Evolutionary conservation across 2,113 vertebrate genomes (phyloP).

Genomic region (Amphiprion percula): DNA sequence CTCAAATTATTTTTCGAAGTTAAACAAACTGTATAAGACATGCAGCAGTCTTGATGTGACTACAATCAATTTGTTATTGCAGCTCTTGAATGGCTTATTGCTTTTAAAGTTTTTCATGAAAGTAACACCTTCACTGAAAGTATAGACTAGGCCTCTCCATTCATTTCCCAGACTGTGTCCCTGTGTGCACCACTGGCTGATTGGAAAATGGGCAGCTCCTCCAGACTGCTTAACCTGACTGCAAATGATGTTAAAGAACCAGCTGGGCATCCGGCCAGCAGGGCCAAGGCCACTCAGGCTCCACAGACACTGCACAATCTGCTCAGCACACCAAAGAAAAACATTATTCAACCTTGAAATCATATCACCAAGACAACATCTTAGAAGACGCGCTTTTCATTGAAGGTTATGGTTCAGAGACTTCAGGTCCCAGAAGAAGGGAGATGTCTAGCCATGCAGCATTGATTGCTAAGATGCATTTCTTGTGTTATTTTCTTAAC

Average conservation of each 20-base stretch:
- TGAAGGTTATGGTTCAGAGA: constrained; percentile 46
- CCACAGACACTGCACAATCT: constrained; percentile 55
- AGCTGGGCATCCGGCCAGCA: constrained; percentile 53
- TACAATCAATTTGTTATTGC: background rate
- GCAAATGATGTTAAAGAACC: constrained; percentile 70
- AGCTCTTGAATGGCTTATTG: background rate
- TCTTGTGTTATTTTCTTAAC: constrained; percentile 18
- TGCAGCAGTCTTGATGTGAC: no score
- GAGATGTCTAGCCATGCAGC: constrained; percentile 16
- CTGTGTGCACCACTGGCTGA: constrained; percentile 40
- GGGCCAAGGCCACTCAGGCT: constrained; percentile 37
- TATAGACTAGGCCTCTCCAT: background rate
- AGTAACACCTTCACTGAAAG: background rate
- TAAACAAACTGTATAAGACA: background rate
- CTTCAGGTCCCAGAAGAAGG: constrained; percentile 24
- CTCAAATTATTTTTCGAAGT: background rate
- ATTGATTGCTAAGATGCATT: constrained; percentile 16
- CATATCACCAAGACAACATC: constrained; percentile 48
- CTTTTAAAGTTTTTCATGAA: background rate
- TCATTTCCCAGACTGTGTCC: constrained; percentile 61
- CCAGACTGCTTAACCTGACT: constrained; percentile 65
- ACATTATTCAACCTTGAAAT: constrained; percentile 66
- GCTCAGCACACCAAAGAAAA: constrained; percentile 18
- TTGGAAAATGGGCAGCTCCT: constrained; percentile 59
- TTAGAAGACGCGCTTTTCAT: constrained; percentile 49